Base-by-base conservation (phyloP, 2,888 invertebrate genomes). In the Isotomurus palustris region DNA sequence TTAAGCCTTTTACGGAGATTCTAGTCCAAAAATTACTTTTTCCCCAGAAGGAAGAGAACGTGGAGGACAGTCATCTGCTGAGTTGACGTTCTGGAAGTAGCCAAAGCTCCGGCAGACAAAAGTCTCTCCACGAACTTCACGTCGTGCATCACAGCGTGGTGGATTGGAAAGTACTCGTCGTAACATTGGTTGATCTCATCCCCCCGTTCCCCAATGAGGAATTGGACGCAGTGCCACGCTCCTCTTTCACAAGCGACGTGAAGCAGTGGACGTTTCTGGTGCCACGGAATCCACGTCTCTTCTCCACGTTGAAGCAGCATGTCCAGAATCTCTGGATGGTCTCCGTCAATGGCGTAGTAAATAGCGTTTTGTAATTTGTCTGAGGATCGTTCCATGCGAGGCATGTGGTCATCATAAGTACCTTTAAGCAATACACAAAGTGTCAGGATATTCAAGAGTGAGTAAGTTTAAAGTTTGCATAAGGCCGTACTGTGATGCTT, bases 141-240 rank as follows among this genome's bases (percentile, higher is more conserved):
- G 65, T 86, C 85, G 73, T 87, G 86, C 25, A 85, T 78, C 19
- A 85, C 85, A 14, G 86, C 78, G 64, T 70, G 84, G 74, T 87
- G 84, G 58, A 87, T 83, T n/a, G 87, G 87, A 74, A 84, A 86
- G 74, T 86, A 86, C 75, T 86, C 87, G 72, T 86, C 85, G 74
- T 83, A 84, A 56, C 84, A 81, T 61, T 83, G 79, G 74, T 85
- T 84, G 45, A 86, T 84, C 75, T 85, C 85, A 67, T 84, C 84
- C 35, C 82, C 81, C 38, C 85, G 73, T 66, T 83, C 82, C 2
- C 81, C 78, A 8, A 85, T 82, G 59, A 86, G 74, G 71, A 82
- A 83, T 71, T 84, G 83, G 2, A 84, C 84, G 74, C 85, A 85
- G 65, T 82, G 80, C 84, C 84, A 85, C 27, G 86, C 85, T 19